These are phyloP conservation scores for Thaumetopoea pityocampa DNA, from an alignment of 1,140 invertebrate genomes.

Conservation along the genomic window DNA sequence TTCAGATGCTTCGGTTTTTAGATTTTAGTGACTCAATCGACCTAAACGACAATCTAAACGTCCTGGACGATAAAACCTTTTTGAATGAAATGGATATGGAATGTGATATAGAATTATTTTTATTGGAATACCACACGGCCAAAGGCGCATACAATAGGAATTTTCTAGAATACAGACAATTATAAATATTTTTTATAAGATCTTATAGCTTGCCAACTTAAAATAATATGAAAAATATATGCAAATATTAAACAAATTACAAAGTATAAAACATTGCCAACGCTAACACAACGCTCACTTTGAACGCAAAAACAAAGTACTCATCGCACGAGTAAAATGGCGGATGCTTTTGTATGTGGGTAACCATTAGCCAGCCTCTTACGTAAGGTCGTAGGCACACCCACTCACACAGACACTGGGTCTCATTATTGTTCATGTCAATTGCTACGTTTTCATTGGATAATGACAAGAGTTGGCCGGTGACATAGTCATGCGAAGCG, in stretches of 20 bases:
- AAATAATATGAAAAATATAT: slow-evolving; percentile 13
- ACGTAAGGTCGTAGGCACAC: slow-evolving; percentile 31
- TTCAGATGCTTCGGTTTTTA: no score
- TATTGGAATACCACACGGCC: no score
- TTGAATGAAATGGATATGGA: no score
- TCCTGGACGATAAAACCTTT: no score
- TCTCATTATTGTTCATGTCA: slow-evolving; percentile 48
- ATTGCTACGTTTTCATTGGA: slow-evolving; percentile 50
- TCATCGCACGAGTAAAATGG: slow-evolving; percentile 62
- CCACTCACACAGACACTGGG: slow-evolving; percentile 29
- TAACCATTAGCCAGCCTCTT: slow-evolving; percentile 34
- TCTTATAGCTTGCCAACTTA: slow-evolving; percentile 8
- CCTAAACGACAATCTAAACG: no score
- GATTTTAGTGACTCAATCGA: no score
- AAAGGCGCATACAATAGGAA: no score
- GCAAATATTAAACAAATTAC: slow-evolving; percentile 23
- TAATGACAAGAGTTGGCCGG: slow-evolving; percentile 34
- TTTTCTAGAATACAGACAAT: no score
- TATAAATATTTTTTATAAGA: no score
- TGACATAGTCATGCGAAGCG: slow-evolving; percentile 29
- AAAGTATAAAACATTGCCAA: slow-evolving; percentile 26
- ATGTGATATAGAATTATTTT: no score
- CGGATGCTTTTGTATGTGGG: slow-evolving; percentile 37
- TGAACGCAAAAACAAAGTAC: slow-evolving; percentile 40
- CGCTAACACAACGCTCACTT: slow-evolving; percentile 47